These are phyloP conservation scores for Steinernema feltiae DNA, from an alignment of 1,140 invertebrate genomes.

Conservation along the genomic window DNA sequence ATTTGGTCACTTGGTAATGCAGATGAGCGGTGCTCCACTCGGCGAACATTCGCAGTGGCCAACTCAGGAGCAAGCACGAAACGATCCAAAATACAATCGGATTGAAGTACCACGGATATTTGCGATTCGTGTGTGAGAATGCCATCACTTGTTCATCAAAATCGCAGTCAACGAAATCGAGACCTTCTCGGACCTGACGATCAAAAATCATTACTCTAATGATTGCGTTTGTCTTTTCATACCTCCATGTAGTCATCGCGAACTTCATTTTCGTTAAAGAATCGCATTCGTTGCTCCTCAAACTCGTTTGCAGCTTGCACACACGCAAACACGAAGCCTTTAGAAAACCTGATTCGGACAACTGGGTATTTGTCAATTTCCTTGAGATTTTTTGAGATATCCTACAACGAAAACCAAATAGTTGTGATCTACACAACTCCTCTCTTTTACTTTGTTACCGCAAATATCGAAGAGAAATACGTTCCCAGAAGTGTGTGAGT, in stretches of 20 bases:
- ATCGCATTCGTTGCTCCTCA: slow-evolving; percentile 74
- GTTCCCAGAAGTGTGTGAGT: slow-evolving; percentile 72
- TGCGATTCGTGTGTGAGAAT: slow-evolving; percentile 67
- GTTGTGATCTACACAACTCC: not conserved
- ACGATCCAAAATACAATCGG: slow-evolving; percentile 68
- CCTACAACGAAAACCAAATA: slow-evolving; percentile 54
- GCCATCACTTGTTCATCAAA: slow-evolving; percentile 70
- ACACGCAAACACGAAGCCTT: slow-evolving; percentile 76
- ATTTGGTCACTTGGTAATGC: slow-evolving; percentile 67
- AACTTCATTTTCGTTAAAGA: slow-evolving; percentile 74
- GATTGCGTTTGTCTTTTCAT: slow-evolving; percentile 55
- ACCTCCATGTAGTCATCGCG: slow-evolving; percentile 83
- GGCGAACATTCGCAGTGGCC: slow-evolving; percentile 74
- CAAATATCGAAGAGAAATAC: slow-evolving; percentile 73
- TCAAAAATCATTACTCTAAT: not conserved
- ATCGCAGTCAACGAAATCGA: slow-evolving; percentile 68
- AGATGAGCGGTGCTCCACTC: slow-evolving; percentile 78
- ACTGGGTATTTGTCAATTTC: slow-evolving; percentile 69
- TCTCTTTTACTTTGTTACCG: slow-evolving; percentile 64
- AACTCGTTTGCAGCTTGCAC: slow-evolving; percentile 74
- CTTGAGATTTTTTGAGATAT: slow-evolving; percentile 70
- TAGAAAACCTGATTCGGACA: slow-evolving; percentile 70
- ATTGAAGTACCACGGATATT: slow-evolving; percentile 61
- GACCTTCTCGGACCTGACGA: slow-evolving; percentile 66
- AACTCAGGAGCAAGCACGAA: slow-evolving; percentile 72